phyloP scores from a whole-genome alignment of 1,140 invertebrate genomes.

The Zaprionus ornatus region DNA sequence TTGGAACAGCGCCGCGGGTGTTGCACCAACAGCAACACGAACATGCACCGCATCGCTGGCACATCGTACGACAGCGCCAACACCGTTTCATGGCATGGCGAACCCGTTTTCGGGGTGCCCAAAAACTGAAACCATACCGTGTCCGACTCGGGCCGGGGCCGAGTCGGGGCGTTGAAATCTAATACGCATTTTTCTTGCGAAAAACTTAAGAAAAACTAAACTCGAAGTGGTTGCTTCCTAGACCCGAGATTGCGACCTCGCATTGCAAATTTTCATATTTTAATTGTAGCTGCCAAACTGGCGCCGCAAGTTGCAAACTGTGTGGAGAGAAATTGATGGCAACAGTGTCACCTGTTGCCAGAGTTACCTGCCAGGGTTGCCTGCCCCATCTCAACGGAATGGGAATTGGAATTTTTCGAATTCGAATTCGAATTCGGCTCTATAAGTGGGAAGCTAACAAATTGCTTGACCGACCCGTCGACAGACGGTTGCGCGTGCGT shows the following conservation, averaged over 20 bases:
- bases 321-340: slow-evolving; percentile 9
- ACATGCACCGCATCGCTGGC: slow-evolving; percentile 12
- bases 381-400: neutral
- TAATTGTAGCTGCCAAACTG: slow-evolving; percentile 69
- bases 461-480: slow-evolving; percentile 32
- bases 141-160: neutral
- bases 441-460: slow-evolving; percentile 49
- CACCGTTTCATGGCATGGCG: slow-evolving; percentile 15
- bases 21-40: slow-evolving; percentile 41
- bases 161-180: slow-evolving; percentile 57
- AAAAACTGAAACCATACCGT: slow-evolving; percentile 9
- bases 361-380: neutral
- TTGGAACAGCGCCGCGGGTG: slow-evolving; percentile 50
- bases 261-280: slow-evolving; percentile 50
- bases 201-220: slow-evolving; percentile 19
- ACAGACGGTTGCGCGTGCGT: neutral
- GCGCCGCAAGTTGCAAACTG: slow-evolving; percentile 41
- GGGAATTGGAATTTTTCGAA: slow-evolving; percentile 17
- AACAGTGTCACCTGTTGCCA: neutral
- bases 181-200: slow-evolving; percentile 62
- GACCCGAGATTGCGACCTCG: slow-evolving; percentile 26
- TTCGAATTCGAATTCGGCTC: slow-evolving; percentile 7
- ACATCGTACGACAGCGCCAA: slow-evolving; percentile 2
- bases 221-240: slow-evolving; percentile 61
- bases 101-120: slow-evolving; percentile 59